Percentiles rank a stretch among this genome's conserved stretches.
Evolutionary conservation across 2,113 vertebrate species (phyloP).

Genomic region (Columba livia): DNA sequence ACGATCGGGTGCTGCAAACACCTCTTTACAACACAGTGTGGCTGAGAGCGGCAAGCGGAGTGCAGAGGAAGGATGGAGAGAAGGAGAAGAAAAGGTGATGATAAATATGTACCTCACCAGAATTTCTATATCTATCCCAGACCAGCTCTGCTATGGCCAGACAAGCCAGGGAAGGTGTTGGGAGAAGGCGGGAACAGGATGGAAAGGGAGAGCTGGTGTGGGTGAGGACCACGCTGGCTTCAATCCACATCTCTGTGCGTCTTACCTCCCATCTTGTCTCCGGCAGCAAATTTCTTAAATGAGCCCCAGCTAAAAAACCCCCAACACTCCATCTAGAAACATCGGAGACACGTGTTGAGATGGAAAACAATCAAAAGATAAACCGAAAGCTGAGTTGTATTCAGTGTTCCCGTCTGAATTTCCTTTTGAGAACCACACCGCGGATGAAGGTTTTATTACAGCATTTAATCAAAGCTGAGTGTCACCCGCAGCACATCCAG

Average conservation of each 20-base stretch:
- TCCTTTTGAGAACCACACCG: neutral
- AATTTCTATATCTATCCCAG: neutral
- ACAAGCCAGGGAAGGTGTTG: neutral
- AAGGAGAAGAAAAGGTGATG: neutral
- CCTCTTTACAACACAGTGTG: accelerated
- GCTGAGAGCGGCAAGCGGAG: neutral
- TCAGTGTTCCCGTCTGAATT: neutral
- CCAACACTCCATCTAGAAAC: neutral
- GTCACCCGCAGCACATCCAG: neutral
- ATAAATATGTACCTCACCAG: neutral
- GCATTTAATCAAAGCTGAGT: slow-evolving; percentile 20
- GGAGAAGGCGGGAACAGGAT: neutral
- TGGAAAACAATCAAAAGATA: neutral
- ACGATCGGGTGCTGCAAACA: accelerated
- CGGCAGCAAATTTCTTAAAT: neutral
- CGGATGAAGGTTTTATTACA: neutral
- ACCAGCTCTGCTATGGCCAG: neutral
- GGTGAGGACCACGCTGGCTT: neutral
- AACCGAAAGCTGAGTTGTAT: neutral
- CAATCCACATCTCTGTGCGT: accelerated
- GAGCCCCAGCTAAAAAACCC: neutral
- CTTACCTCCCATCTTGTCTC: neutral
- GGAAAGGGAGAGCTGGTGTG: neutral
- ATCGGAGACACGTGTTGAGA: neutral
- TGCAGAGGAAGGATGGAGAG: neutral